Base-by-base conservation (phyloP, 2,113 vertebrate genomes). In the Onychorhynchus coronatus region DNA sequence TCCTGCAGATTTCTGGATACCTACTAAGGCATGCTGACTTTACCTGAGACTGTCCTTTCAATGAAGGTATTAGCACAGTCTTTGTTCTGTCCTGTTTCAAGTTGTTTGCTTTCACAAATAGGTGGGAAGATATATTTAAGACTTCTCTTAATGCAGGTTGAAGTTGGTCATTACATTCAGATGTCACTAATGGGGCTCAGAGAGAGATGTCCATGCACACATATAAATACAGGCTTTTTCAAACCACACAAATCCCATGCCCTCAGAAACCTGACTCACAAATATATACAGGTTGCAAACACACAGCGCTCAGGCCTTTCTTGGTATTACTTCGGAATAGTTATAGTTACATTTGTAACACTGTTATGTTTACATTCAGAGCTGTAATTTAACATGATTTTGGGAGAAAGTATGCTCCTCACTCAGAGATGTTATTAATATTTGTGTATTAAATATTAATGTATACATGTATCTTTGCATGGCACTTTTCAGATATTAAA, bases 381-480 rank as follows among this genome's bases (percentile, higher is more conserved):
- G 52, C n/a, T 59, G 79, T 61, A 75, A 85, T 53, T 62, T 82
- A 91, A 75, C 49, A 47, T 30, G 59, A 74, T 71, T 93, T 91
- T 39, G 33, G 37, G 44, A 66, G 50, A 49, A 93, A 83, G 21
- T 71, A 37, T 80, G 50, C 63, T 90, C 13, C 75, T 90, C 33
- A 89, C 55, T 90, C 47, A 44, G 68, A 84, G 75, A 65, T 81
- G 37, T 77, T 94, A 88, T 77, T 94, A 94, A 84, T 96, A 94
- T 97, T 97, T 96, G 88, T 90, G 73, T 90, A 67, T 86, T 96
- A 75, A 92, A 93, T 94, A 96, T 88, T 95, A 84, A 90, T 92
- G 56, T 56, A 94, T 91, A 93, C 79, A 80, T 68, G 61, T 86
- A 86, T 83, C 92, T 96, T 96, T 96, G 88, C 82, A 93, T 95